Evolutionary conservation across 2,888 invertebrate species (phyloP), one percentile per base, ranked within the genome.

Genomic region (Orthosia cruda): DNA sequence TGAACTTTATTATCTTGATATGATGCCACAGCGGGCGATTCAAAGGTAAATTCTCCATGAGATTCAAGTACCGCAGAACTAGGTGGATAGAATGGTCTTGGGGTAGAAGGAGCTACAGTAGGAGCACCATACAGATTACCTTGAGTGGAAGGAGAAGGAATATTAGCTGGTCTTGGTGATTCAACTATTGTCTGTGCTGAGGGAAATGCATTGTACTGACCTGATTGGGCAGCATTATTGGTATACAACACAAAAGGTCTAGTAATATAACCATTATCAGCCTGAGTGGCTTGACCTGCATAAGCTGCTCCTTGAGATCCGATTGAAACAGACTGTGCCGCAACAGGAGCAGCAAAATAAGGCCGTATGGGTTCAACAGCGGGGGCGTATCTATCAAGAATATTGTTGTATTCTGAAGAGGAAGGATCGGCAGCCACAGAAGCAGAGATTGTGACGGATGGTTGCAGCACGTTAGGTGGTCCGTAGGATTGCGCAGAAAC

Each of bases 1-100:
- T 81, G 67, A 57, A 26, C 67, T 12, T 66, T 61, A 66, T 75
- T 59, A n/a, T 72, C 71, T 59, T 74, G 65, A 15, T 79, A 62
- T 47, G 62, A 50, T 45, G 58, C 15, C 49, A 32, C 16, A 5
- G 49, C 3, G 32, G 71, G 75, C 0, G 71, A 23, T 52, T 72
- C 57, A 16, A 50, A 54, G 12, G 4, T 15, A 26, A 54, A n/a
- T 63, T 45, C 16, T 40, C 63, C 70, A 55, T 82, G 62, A 47
- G 76, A 32, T n/a, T 80, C 58, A 52, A 71, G 32, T 47, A 64
- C 26, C 13, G 73, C 73, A 59, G 26, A 54, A 26, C 45, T 81
- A n/a, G 77, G 18, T 45, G 26, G 55, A 64, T 80, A 63, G 13
- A 78, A 78, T 7, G 57, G 58, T 15, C 32, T 80, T 50, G 62